These are phyloP conservation scores for Abramis brama DNA, from an alignment of 2,113 vertebrate species.

Conservation along the genomic window DNA sequence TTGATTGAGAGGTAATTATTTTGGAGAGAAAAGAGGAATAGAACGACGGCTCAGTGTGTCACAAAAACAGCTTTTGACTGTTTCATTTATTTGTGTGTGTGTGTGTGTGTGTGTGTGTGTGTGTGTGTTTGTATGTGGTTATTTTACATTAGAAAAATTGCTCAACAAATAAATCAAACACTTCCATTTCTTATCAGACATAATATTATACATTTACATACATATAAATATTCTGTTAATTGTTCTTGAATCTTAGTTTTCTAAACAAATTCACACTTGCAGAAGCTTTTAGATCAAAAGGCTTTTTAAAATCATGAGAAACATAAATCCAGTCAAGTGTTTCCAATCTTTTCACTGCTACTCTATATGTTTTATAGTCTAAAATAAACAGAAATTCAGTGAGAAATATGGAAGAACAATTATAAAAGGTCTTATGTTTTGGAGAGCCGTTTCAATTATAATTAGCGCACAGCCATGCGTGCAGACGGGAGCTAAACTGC, in stretches of 20 bases:
- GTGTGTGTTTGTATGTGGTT: too few relatives aligned
- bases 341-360: background rate
- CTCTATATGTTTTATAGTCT: slow-evolving; percentile 1
- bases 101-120: too few relatives aligned
- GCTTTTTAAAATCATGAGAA: background rate
- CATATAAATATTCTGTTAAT: too few relatives aligned
- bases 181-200: too few relatives aligned
- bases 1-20: too few relatives aligned
- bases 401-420: slow-evolving; percentile 23
- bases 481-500: slow-evolving; percentile 21
- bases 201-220: too few relatives aligned
- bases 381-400: slow-evolving; percentile 2
- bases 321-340: background rate
- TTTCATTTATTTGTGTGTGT: too few relatives aligned
- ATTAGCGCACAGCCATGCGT: slow-evolving; percentile 23
- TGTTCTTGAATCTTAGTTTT: background rate
- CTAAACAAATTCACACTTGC: background rate
- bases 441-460: slow-evolving; percentile 8
- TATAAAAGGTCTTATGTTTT: background rate
- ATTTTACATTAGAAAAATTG: too few relatives aligned
- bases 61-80: too few relatives aligned
- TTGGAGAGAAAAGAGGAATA: too few relatives aligned
- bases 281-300: background rate
- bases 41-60: too few relatives aligned
- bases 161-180: too few relatives aligned